Evolutionary conservation across 2,797 vertebrate genomes (phyloP).

Genomic region (Chaetophractus vellerosus): DNA sequence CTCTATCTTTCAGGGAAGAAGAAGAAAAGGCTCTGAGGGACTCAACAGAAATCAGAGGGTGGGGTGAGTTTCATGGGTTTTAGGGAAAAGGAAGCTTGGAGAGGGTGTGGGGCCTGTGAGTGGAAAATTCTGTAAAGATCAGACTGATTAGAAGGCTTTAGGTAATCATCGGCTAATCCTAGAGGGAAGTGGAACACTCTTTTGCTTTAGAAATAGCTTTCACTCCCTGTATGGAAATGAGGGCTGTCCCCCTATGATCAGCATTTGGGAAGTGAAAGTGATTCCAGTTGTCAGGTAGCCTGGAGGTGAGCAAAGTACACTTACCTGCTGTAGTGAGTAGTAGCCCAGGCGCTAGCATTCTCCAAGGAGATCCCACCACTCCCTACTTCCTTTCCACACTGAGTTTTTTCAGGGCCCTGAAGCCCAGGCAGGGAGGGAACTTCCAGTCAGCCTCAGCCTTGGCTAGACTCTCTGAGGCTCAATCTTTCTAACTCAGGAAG

Average conservation of each 20-base stretch:
- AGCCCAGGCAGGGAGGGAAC: conserved; percentile 37
- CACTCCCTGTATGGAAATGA: neutral
- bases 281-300: neutral
- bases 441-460: conserved; percentile 60
- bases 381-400: conserved; percentile 52
- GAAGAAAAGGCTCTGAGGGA: neutral
- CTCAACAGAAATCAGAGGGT: neutral
- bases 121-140: neutral
- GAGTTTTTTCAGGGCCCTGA: neutral
- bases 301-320: neutral
- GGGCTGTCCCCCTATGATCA: neutral
- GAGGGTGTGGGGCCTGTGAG: neutral
- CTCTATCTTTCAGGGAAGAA: conserved; percentile 5
- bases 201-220: neutral
- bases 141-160: neutral
- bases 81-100: conserved; percentile 24
- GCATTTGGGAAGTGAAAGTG: neutral
- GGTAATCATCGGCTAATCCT: neutral
- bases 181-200: neutral
- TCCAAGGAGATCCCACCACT: conserved; percentile 32
- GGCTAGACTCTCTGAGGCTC: conserved; percentile 24
- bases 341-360: neutral
- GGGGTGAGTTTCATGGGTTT: neutral
- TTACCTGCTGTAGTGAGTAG: too few relatives aligned
- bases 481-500: conserved; percentile 68